Evolutionary conservation across 2,888 invertebrate genomes (phyloP).

Genomic region (Zonitis immaculata): DNA sequence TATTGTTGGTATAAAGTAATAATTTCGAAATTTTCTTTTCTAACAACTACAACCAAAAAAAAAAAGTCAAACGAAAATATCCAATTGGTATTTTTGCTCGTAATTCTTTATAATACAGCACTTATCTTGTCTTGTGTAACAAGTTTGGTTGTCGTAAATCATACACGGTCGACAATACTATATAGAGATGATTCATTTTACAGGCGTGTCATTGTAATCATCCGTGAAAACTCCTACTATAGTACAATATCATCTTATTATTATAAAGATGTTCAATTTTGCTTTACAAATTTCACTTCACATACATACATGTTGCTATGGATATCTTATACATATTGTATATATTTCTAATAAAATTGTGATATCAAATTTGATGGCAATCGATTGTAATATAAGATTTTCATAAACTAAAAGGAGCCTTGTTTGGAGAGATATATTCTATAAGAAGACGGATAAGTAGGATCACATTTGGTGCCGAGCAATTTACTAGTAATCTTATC

Average conservation of each 20-base stretch:
- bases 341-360: no score
- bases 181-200: conserved; percentile 13
- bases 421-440: conserved; percentile 11
- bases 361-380: no score
- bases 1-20: no score
- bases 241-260: not conserved
- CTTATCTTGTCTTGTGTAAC: conserved; percentile 10
- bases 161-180: conserved; percentile 4
- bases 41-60: no score
- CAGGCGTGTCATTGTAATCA: conserved; percentile 1
- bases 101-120: conserved; percentile 6
- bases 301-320: no score
- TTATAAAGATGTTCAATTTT: no score
- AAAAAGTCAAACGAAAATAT: no score
- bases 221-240: conserved; percentile 2
- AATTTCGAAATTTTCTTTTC: no score
- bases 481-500: conserved; percentile 21
- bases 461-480: conserved; percentile 17
- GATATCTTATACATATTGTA: no score
- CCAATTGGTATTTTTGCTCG: not conserved
- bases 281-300: no score
- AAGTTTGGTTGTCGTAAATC: conserved; percentile 8
- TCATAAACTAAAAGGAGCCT: not conserved
- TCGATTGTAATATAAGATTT: conserved; percentile 8
- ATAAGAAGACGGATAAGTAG: conserved; percentile 16